Base-by-base conservation (phyloP, 2,888 invertebrate genomes). In the Aphodius granarius region DNA sequence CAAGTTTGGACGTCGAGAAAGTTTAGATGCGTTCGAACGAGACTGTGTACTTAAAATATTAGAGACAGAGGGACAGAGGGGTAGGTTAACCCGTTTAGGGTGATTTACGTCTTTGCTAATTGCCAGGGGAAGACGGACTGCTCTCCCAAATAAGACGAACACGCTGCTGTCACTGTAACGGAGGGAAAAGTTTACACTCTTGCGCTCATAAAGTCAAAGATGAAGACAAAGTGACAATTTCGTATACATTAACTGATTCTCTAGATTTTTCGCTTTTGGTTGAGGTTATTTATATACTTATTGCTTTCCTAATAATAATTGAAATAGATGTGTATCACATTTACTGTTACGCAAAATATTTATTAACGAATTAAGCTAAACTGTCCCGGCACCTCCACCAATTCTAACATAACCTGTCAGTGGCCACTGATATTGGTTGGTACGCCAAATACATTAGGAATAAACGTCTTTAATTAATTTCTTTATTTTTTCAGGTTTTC, bases 401-500 rank as follows among this genome's bases (percentile, higher is more conserved):
- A n/a, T n/a, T n/a, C n/a, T n/a, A n/a, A n/a, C n/a, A n/a, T n/a
- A n/a, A n/a, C n/a, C n/a, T n/a, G n/a, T n/a, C n/a, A n/a, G n/a
- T n/a, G n/a, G n/a, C n/a, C n/a, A n/a, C n/a, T n/a, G n/a, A n/a
- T n/a, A n/a, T n/a, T n/a, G n/a, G n/a, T n/a, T n/a, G n/a, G n/a
- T n/a, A 43, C 2, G 0, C 1, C 43, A 43, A 43, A 43, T 43
- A 43, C n/a, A n/a, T n/a, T n/a, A n/a, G n/a, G n/a, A 43, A 9
- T 43, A 43, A 43, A 43, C 13, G 4, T 43, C 43, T n/a, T 63
- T 66, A 66, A 66, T 16, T 3, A 19, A 9, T 66, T 20, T 19
- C 13, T 20, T n/a, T 66, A 13, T 66, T 66, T 17, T 66, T 86
- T 71, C 85, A 91, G 91, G 91, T 78, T 91, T 91, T 84, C 85